These are phyloP conservation scores for Luscinia megarhynchos DNA, from an alignment of 2,797 vertebrate genomes.

Conservation along the genomic window DNA sequence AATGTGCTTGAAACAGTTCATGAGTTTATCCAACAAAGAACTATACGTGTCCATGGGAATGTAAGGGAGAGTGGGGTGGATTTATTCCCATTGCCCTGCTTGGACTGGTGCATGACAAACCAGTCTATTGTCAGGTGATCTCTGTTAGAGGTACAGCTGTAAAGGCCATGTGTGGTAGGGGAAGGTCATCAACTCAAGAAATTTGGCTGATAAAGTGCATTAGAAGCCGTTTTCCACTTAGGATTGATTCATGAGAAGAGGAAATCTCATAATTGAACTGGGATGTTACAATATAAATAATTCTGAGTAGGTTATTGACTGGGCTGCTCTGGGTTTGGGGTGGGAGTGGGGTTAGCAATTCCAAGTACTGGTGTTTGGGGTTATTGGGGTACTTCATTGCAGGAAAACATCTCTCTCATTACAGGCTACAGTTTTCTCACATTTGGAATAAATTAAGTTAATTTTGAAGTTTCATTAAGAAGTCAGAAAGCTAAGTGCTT, in stretches of 20 bases:
- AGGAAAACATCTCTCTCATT: background rate
- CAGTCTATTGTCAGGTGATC: background rate
- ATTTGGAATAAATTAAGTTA: background rate
- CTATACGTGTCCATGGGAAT: background rate
- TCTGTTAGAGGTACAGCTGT: background rate
- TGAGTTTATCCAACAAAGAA: background rate
- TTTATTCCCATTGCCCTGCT: background rate
- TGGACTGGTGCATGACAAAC: background rate
- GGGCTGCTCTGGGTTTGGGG: background rate
- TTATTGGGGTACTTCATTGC: background rate
- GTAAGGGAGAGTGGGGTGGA: background rate
- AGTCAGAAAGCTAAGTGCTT: background rate
- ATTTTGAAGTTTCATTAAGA: background rate
- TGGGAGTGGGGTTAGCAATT: background rate
- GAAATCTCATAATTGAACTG: background rate
- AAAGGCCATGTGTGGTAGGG: rapidly evolving
- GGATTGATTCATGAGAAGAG: background rate
- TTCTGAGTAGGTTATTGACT: background rate
- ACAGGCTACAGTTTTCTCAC: background rate
- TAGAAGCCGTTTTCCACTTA: background rate
- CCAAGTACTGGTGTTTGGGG: background rate
- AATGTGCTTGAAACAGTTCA: background rate
- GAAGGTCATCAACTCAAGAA: background rate
- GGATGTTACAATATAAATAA: background rate
- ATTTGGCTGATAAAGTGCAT: background rate